Base-by-base conservation (phyloP, 2,113 vertebrate genomes). In the Odocoileus virginianus region DNA sequence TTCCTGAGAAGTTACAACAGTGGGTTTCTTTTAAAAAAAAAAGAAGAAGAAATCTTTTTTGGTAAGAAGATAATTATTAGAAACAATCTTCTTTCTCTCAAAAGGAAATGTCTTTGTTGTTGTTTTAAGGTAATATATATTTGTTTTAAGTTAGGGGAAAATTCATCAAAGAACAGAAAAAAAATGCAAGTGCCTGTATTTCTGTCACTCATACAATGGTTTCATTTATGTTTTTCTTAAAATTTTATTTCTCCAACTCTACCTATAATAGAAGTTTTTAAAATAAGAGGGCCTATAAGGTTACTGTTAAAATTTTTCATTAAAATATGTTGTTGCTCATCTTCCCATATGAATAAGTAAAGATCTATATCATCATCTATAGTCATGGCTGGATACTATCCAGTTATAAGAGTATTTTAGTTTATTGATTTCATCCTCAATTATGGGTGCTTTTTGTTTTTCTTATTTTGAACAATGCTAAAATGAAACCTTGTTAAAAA, bases 181-280 rank as follows among this genome's bases (percentile, higher is more conserved):
- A 94, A 64, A 64, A 55, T 36, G 89, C 95, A 97, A 88, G n/a
- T 64, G 64, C 45, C 50, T 97, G 17, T 40, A 57, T 94, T 95
- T 87, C 71, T 87, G 1, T 47, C 67, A 92, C 86, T 95, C 11
- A 94, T 86, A n/a, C 45, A 94, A 84, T 54, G 3, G 17, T 87
- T 97, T 92, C 54, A 78, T 93, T 86, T 58, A 85, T n/a, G 30
- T 27, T 36, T 79, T 85, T 13, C 50, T 54, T 94, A 61, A 97
- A 28, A 11, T 54, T 13, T 93, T 93, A 21, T 76, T 95, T 96
- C 25, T 58, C 27, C 30, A 25, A 87, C 67, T 55, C 5, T 79
- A 6, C 33, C 15, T 81, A 5, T n/a, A 50, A 90, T 61, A 33
- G 6, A 81, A 55, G 19, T 3, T 86, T 96, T 95, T 88, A 71